Base-by-base conservation (phyloP, 2,113 vertebrate genomes). In the Monopterus albus region DNA sequence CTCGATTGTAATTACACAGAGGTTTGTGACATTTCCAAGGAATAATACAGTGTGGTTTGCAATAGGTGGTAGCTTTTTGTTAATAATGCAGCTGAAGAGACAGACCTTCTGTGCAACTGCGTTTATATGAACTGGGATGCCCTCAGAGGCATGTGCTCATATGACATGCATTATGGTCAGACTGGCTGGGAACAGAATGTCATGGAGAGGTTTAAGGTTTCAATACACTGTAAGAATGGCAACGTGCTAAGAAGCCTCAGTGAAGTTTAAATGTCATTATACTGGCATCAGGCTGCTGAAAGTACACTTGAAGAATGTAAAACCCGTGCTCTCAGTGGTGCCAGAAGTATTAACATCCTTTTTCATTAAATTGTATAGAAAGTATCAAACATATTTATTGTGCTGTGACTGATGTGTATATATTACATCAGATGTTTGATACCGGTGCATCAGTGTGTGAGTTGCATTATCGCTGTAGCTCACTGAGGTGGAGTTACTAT, bases 191-290 rank as follows among this genome's bases (percentile, higher is more conserved):
- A 66, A 61, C 69, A 81, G 59, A 90, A 88, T 85, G 88, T 88
- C 86, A 75, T 12, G 59, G 64, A 21, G 55, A 50, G 79, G 90
- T 81, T 74, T 91, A 71, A 60, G 64, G 79, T 91, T 91, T 86
- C 90, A 90, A 78, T 83, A 76, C 88, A 85, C 60, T 79, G 14
- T 76, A 81, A 73, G 72, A 72, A 63, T 43, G 46, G 43, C 63
- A 55, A 75, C 84, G 82, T 83, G 77, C 78, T 79, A 67, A 57
- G 60, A 78, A 83, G 57, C 72, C 75, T 71, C 58, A 86, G 79
- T 62, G 59, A 84, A 85, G 81, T 87, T 71, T 85, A 90, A 91
- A 91, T 91, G 88, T 85, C 88, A 87, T 80, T 76, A 76, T 47
- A 71, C 28, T 39, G 67, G 60, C 66, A 65, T 55, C 52, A 51